These are phyloP conservation scores for Struthio camelus DNA, from an alignment of 2,113 vertebrate species.

Conservation along the genomic window DNA sequence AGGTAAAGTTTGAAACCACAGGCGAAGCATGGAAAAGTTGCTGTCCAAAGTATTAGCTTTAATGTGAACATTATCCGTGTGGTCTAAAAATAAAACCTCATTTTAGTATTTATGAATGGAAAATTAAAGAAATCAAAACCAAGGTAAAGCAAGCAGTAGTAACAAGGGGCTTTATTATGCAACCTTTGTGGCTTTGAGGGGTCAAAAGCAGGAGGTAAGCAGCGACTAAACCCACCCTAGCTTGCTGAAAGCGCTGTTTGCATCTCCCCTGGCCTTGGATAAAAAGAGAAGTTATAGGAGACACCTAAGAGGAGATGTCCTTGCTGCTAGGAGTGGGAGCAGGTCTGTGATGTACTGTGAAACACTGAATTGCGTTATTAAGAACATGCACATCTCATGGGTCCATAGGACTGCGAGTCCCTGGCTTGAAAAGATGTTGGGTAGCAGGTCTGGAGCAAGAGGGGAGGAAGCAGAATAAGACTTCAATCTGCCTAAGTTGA, in stretches of 20 bases:
- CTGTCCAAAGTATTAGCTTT: neutral
- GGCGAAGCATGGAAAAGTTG: neutral
- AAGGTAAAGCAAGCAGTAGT: neutral
- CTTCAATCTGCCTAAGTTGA: neutral
- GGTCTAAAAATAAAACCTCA: neutral
- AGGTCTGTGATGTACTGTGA: neutral
- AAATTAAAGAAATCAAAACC: neutral
- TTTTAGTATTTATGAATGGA: neutral
- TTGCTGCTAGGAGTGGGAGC: neutral
- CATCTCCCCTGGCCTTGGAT: neutral
- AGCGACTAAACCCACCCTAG: neutral
- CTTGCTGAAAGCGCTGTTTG: neutral
- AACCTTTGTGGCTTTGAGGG: neutral
- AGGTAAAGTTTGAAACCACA: neutral
- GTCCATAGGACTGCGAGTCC: neutral
- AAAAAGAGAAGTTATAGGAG: neutral
- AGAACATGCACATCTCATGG: neutral
- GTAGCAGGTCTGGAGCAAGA: neutral
- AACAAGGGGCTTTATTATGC: neutral
- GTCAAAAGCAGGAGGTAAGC: constrained; percentile 10
- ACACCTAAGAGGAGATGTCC: neutral
- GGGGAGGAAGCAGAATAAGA: neutral
- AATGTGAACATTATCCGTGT: neutral
- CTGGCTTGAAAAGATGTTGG: neutral
- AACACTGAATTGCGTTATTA: neutral